phyloP scores from a whole-genome alignment of 2,888 invertebrate genomes.

The Eudasyphora cyanicolor region DNA sequence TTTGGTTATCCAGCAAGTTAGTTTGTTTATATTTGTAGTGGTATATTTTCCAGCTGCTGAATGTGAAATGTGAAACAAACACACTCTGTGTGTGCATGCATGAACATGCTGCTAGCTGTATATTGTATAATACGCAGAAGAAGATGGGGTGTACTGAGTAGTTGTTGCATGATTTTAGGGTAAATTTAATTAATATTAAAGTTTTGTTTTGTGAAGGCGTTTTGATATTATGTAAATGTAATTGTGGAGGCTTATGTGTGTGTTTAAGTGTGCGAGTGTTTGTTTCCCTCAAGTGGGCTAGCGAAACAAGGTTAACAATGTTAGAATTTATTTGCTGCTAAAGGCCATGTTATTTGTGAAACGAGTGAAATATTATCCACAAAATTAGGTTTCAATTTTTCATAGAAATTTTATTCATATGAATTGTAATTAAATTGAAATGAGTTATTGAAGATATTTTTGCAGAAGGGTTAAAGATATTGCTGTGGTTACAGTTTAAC shows the following conservation, averaged over 20 bases:
- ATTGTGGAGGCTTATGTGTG: background rate
- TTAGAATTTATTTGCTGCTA: slow-evolving; percentile 8
- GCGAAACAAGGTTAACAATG: slow-evolving; percentile 36
- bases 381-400: background rate
- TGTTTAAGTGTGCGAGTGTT: background rate
- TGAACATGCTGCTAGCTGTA: background rate
- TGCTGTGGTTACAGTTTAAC: too few species aligned
- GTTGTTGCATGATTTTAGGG: slow-evolving; percentile 43
- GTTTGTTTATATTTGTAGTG: background rate
- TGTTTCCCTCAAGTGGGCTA: background rate
- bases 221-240: slow-evolving; percentile 11
- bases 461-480: too few species aligned
- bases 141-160: background rate
- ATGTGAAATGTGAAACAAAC: slow-evolving; percentile 7
- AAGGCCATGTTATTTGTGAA: slow-evolving; percentile 1
- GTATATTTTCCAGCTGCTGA: background rate
- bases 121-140: background rate
- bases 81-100: background rate
- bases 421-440: background rate
- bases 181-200: slow-evolving; percentile 52
- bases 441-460: too few species aligned
- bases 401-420: background rate
- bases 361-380: background rate
- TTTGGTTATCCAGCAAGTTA: background rate
- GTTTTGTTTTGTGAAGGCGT: slow-evolving; percentile 22